phyloP scores from a whole-genome alignment of 2,797 vertebrate genomes.

The Chromis chromis region DNA sequence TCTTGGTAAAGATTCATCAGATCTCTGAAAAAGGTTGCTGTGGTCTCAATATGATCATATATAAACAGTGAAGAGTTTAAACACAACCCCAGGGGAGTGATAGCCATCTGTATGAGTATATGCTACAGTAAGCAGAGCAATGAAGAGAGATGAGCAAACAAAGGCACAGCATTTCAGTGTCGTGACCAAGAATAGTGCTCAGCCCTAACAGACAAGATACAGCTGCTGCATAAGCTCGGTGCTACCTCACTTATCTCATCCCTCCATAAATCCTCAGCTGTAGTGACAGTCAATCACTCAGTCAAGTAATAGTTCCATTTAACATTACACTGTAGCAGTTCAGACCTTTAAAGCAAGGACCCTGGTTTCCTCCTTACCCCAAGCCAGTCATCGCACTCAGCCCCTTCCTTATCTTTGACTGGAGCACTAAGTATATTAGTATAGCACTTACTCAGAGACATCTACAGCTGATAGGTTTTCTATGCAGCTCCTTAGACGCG shows the following conservation, averaged over 20 bases:
- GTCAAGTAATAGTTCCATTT: constrained; percentile 25
- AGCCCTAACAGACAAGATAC: constrained; percentile 59
- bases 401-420: constrained; percentile 22
- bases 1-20: background rate
- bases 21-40: background rate
- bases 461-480: constrained; percentile 85
- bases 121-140: constrained; percentile 56
- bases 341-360: constrained; percentile 4
- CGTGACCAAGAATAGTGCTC: constrained; percentile 77
- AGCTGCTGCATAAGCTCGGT: constrained; percentile 63
- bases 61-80: constrained; percentile 29
- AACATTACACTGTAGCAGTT: constrained; percentile 27
- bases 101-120: constrained; percentile 54
- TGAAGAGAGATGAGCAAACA: constrained; percentile 64
- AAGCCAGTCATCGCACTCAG: constrained; percentile 16
- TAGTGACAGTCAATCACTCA: constrained; percentile 46
- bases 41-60: constrained; percentile 12
- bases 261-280: constrained; percentile 37
- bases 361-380: constrained; percentile 16
- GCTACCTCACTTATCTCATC: constrained; percentile 43
- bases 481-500: constrained; percentile 90
- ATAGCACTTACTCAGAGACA: constrained; percentile 89
- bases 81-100: constrained; percentile 37
- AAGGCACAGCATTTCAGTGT: constrained; percentile 74
- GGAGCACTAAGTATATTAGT: constrained; percentile 53